Percentiles rank a stretch among this genome's conserved stretches.
Conservation (phyloP, 2,888 invertebrate species). For the Ormyrus labotus region DNA sequence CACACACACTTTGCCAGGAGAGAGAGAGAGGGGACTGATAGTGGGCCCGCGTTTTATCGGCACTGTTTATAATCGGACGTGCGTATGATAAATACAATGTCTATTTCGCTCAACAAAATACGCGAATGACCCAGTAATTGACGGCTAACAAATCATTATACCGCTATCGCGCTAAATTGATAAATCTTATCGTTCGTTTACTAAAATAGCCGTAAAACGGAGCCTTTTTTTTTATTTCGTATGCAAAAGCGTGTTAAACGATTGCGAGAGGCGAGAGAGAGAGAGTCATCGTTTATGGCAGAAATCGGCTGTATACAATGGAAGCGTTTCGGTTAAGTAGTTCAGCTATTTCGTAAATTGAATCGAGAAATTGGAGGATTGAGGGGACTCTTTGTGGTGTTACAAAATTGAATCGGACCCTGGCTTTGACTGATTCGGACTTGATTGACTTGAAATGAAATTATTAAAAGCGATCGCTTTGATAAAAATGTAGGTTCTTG, state of each 20-base stretch:
- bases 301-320: no score
- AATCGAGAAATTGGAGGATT: no score
- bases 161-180: slow-evolving; percentile 50
- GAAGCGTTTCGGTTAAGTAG: no score
- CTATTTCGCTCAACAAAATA: slow-evolving; percentile 42
- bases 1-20: not conserved
- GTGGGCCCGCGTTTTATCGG: slow-evolving; percentile 5
- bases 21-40: not conserved
- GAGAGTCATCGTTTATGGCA: no score
- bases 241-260: slow-evolving; percentile 13
- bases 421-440: no score
- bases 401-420: no score
- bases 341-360: no score
- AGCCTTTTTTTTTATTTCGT: slow-evolving; percentile 9
- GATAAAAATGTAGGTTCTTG: no score
- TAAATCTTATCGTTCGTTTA: slow-evolving; percentile 51
- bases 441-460: no score
- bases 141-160: slow-evolving; percentile 53
- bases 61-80: slow-evolving; percentile 29
- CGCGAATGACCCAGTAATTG: slow-evolving; percentile 54
- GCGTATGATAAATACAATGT: slow-evolving; percentile 14
- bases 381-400: no score
- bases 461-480: no score
- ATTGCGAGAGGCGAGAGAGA: not conserved
- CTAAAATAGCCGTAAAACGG: slow-evolving; percentile 51